Conservation (phyloP, 2,797 vertebrate genomes). For the Myiotriccus ornatus region DNA sequence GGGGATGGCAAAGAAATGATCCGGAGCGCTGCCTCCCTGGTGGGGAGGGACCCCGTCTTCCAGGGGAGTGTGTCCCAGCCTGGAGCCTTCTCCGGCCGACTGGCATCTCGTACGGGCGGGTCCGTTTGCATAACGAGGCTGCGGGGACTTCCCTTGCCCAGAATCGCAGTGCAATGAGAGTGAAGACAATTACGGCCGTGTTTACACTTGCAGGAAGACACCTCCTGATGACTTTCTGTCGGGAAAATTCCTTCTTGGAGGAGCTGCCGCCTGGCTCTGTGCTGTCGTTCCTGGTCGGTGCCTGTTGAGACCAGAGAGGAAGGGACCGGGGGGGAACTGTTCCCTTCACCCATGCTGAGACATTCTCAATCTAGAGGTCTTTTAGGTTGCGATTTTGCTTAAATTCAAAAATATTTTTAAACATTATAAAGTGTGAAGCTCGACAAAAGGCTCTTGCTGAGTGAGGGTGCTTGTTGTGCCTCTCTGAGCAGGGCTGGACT, state of each 20-base stretch:
- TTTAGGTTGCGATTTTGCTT: neutral
- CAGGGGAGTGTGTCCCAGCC: constrained; percentile 58
- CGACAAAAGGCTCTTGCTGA: neutral
- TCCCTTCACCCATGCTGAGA: neutral
- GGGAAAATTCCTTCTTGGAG: neutral
- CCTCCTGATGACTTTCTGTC: constrained; percentile 10
- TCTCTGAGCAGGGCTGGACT: accelerated
- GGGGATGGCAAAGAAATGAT: neutral
- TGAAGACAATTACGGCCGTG: constrained; percentile 45
- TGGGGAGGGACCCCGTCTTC: neutral
- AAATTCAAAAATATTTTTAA: neutral
- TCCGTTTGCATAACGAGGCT: constrained; percentile 59
- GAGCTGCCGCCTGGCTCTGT: neutral
- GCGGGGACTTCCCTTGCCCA: constrained; percentile 13
- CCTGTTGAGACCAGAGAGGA: accelerated
- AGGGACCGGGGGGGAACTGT: accelerated
- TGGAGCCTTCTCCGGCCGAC: neutral
- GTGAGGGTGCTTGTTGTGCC: accelerated
- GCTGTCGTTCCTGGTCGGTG: neutral
- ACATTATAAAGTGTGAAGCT: neutral
- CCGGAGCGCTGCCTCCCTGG: neutral
- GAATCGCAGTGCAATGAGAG: neutral
- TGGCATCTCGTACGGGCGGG: neutral
- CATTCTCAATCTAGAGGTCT: neutral
- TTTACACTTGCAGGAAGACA: constrained; percentile 27